Evolutionary conservation across 1,140 invertebrate species (phyloP).

Genomic region (Lysiphlebus fabarum): DNA sequence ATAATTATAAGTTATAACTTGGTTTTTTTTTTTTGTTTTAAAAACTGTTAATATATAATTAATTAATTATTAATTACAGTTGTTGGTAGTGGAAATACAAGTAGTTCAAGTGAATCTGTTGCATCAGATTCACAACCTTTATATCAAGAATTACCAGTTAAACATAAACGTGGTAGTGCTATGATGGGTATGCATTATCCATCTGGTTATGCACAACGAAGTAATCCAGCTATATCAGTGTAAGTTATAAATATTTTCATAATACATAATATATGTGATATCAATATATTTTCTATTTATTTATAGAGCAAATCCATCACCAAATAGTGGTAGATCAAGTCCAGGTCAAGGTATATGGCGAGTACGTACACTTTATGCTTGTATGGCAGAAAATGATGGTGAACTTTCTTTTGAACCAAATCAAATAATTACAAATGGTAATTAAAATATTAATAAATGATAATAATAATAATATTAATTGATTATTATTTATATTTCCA

Average conservation of each 20-base stretch:
- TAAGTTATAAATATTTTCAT: no score
- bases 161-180: conserved; percentile 43
- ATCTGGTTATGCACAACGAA: conserved; percentile 39
- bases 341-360: conserved; percentile 53
- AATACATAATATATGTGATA: no score
- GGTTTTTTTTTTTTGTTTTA: no score
- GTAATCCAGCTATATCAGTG: conserved; percentile 41
- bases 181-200: conserved; percentile 42
- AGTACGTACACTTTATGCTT: conserved; percentile 91
- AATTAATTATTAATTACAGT: conserved; percentile 29
- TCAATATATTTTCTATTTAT: no score
- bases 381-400: conserved; percentile 92
- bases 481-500: conserved; percentile 53
- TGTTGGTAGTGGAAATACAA: conserved; percentile 56
- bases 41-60: no score
- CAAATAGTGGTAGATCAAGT: conserved; percentile 44
- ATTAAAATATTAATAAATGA: conserved; percentile 8
- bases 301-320: conserved; percentile 41
- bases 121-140: conserved; percentile 56
- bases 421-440: conserved; percentile 96
- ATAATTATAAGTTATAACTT: no score
- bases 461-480: conserved; percentile 4
- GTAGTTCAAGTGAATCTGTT: conserved; percentile 73
- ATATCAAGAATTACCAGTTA: conserved; percentile 39
- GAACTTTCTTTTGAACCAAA: conserved; percentile 98